These are phyloP conservation scores for Drosophila pruinosa DNA, from an alignment of 1,140 invertebrate species.

Conservation along the genomic window DNA sequence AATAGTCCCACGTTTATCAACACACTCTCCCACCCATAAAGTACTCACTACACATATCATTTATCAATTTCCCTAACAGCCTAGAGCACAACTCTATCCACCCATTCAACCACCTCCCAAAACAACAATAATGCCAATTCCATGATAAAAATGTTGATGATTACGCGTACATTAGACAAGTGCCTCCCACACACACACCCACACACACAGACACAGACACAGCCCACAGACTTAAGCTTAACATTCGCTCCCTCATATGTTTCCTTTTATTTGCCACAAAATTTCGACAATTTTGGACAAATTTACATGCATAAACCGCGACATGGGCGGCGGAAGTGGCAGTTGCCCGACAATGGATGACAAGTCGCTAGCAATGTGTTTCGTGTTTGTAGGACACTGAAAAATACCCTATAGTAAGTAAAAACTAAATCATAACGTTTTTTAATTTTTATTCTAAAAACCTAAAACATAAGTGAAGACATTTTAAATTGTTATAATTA, in stretches of 20 bases:
- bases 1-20: conserved; percentile 6
- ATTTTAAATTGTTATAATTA: no score
- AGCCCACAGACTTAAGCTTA: not conserved
- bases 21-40: not conserved
- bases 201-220: conserved; percentile 2
- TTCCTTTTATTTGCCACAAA: conserved; percentile 73
- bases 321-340: conserved; percentile 61
- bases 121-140: conserved; percentile 51
- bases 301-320: conserved; percentile 77
- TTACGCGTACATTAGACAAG: conserved; percentile 71
- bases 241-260: conserved; percentile 24
- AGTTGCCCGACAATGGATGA: conserved; percentile 70
- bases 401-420: not conserved
- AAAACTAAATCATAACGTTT: no score
- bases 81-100: conserved; percentile 21
- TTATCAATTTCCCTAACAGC: conserved; percentile 48
- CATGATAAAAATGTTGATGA: conserved; percentile 65
- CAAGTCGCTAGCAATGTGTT: not conserved
- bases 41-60: conserved; percentile 30
- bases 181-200: conserved; percentile 32
- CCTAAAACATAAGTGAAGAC: no score
- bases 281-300: conserved; percentile 80
- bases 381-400: no score
- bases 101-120: conserved; percentile 3
- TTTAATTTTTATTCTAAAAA: no score